phyloP scores from a whole-genome alignment of 2,113 vertebrate species.

The Cygnus atratus region DNA sequence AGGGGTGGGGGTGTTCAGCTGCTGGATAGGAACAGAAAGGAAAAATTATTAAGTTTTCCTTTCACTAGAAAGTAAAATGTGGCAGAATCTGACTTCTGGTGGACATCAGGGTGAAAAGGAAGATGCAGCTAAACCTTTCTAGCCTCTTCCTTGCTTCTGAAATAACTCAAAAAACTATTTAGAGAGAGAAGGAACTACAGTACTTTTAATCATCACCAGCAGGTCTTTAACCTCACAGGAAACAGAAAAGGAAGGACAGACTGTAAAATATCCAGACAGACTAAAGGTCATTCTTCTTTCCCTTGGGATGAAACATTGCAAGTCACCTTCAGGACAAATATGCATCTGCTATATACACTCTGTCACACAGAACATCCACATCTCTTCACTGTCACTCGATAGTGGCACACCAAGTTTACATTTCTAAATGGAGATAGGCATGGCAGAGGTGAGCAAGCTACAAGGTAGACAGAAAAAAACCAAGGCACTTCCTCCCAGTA shows the following conservation, averaged over 20 bases:
- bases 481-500: background rate
- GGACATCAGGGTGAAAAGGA: conserved; percentile 28
- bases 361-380: conserved; percentile 48
- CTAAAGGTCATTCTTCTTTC: conserved; percentile 59
- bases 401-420: conserved; percentile 22
- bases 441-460: background rate
- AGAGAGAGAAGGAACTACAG: conserved; percentile 27
- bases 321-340: conserved; percentile 40
- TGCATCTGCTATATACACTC: conserved; percentile 35
- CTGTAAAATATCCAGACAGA: conserved; percentile 50
- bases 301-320: conserved; percentile 18
- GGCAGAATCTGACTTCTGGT: background rate
- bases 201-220: conserved; percentile 63
- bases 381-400: conserved; percentile 27
- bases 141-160: conserved; percentile 5
- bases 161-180: conserved; percentile 14
- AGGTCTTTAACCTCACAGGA: conserved; percentile 65
- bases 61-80: background rate
- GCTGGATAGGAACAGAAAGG: background rate
- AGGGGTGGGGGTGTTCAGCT: background rate
- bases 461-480: background rate
- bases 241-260: conserved; percentile 58
- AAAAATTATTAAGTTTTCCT: conserved; percentile 1
- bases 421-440: background rate
- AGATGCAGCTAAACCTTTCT: conserved; percentile 28